phyloP scores from a whole-genome alignment of 2,888 invertebrate genomes.

The Ophioninae sp. region DNA sequence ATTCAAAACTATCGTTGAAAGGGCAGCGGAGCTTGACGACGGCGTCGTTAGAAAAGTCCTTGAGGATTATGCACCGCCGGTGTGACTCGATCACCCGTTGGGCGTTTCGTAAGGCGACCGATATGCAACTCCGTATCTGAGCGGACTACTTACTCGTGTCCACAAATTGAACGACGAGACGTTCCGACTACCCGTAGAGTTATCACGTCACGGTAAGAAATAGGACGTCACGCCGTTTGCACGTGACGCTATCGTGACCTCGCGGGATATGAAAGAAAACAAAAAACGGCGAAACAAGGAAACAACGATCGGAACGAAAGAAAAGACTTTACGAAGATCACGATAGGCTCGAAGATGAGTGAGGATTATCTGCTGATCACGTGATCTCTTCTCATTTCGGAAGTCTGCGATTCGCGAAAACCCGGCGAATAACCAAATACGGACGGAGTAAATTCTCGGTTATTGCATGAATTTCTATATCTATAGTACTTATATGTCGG shows the following conservation, averaged over 20 bases:
- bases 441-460: too few relatives aligned
- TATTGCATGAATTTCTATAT: too few relatives aligned
- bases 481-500: too few relatives aligned
- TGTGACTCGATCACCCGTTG: conserved; percentile 10
- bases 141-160: conserved; percentile 44
- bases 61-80: conserved; percentile 8
- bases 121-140: conserved; percentile 14
- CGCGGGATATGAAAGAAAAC: not conserved
- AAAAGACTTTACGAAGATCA: not conserved
- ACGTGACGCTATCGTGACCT: not conserved
- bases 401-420: too few relatives aligned
- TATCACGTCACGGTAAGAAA: conserved; percentile 14
- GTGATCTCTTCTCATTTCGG: not conserved
- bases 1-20: not conserved
- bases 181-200: conserved; percentile 7
- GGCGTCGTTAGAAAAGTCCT: conserved; percentile 3
- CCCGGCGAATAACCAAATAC: too few relatives aligned
- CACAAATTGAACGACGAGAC: conserved; percentile 10
- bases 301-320: conserved; percentile 6
- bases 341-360: not conserved
- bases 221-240: not conserved
- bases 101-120: not conserved
- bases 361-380: not conserved
- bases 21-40: not conserved
- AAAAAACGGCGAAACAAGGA: conserved; percentile 23